Conservation (phyloP, 1,140 invertebrate species). For the Nephila pilipes region DNA sequence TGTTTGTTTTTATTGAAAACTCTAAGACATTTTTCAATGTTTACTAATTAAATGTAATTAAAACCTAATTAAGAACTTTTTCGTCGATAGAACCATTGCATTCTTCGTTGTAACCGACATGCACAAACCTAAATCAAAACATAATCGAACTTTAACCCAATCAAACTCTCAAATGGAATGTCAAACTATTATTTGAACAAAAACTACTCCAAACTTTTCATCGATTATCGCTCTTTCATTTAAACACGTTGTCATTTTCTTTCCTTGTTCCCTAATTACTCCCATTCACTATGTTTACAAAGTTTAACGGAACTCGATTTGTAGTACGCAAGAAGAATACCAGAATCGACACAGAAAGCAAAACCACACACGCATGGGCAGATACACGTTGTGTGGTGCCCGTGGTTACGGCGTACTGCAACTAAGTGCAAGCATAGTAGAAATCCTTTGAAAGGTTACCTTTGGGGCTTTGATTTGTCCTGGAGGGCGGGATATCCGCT, state of each 20-base stretch:
- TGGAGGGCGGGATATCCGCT: constrained; percentile 62
- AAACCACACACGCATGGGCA: constrained; percentile 25
- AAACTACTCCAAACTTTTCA: background rate
- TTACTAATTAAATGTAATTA: no score
- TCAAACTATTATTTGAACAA: background rate
- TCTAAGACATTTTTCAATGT: no score
- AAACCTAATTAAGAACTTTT: no score
- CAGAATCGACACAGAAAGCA: background rate
- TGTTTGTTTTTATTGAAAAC: no score
- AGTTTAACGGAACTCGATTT: constrained; percentile 23
- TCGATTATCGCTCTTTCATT: background rate
- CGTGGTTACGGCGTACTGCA: background rate
- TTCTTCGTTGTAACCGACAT: background rate
- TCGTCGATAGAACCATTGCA: background rate
- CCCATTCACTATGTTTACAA: constrained; percentile 31
- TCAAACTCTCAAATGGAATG: background rate
- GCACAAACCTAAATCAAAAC: background rate
- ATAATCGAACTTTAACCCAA: background rate
- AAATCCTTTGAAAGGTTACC: constrained; percentile 60
- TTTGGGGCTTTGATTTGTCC: constrained; percentile 69
- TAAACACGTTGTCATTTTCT: constrained; percentile 4
- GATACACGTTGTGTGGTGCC: background rate
- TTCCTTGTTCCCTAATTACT: background rate
- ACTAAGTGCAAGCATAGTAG: background rate
- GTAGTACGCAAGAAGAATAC: background rate